These are phyloP conservation scores for Lypha dubia DNA, from an alignment of 2,888 invertebrate genomes.

Conservation along the genomic window DNA sequence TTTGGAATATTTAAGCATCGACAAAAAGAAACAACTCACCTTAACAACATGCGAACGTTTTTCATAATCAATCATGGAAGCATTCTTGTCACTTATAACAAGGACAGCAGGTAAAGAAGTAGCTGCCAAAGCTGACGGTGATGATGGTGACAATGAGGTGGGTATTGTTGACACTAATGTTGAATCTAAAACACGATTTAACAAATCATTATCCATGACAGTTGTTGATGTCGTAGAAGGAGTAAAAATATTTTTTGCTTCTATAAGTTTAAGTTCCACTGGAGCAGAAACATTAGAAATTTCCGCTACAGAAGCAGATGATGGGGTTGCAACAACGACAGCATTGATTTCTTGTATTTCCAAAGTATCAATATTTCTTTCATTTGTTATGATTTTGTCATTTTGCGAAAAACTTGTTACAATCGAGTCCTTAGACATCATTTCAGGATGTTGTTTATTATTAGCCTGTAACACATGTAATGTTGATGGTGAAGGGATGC, in stretches of 20 bases:
- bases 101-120: background rate
- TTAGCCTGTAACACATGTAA: background rate
- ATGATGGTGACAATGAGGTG: background rate
- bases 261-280: slow-evolving; percentile 30
- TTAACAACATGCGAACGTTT: slow-evolving; percentile 82
- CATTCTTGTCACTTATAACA: slow-evolving; percentile 75
- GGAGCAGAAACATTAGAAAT: slow-evolving; percentile 5
- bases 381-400: slow-evolving; percentile 66
- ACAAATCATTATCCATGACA: slow-evolving; percentile 55
- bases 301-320: background rate
- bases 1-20: background rate
- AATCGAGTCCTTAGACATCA: slow-evolving; percentile 67
- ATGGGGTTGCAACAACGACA: slow-evolving; percentile 42
- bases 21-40: slow-evolving; percentile 77
- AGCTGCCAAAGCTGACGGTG: slow-evolving; percentile 16
- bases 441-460: slow-evolving; percentile 49
- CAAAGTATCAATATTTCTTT: slow-evolving; percentile 63
- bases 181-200: slow-evolving; percentile 37
- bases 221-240: slow-evolving; percentile 28
- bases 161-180: slow-evolving; percentile 2
- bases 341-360: slow-evolving; percentile 67
- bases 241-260: slow-evolving; percentile 19
- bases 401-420: slow-evolving; percentile 73
- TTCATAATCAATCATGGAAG: slow-evolving; percentile 80
- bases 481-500: background rate